Conservation (phyloP, 2,113 vertebrate species). For the Paradisaea rubra region DNA sequence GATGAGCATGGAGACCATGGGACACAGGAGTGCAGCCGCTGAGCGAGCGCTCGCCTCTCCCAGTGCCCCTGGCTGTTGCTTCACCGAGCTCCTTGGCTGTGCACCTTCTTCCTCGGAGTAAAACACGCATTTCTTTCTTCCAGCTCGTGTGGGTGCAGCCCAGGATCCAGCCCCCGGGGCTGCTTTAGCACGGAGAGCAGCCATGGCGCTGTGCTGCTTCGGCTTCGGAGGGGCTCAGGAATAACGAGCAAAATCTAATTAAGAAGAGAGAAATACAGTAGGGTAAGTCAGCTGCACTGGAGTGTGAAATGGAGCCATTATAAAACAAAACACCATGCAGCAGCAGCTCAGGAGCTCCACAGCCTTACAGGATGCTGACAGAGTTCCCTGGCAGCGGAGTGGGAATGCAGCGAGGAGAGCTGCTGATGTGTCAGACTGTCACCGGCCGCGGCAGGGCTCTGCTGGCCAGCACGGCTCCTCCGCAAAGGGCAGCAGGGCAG, state of each 20-base stretch:
- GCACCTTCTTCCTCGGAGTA: background rate
- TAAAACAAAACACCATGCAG: background rate
- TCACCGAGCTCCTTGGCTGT: background rate
- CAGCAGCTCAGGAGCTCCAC: background rate
- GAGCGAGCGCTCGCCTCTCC: rapidly evolving
- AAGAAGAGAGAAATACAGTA: constrained; percentile 18
- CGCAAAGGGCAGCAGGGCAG: background rate
- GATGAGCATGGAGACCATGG: background rate
- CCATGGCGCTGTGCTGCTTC: rapidly evolving
- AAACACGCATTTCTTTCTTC: background rate
- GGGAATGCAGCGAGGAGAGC: rapidly evolving
- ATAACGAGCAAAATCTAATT: constrained; percentile 19
- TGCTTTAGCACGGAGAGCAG: background rate
- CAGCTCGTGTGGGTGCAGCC: background rate
- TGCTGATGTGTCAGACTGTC: background rate
- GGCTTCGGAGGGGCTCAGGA: background rate
- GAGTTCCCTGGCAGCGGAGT: background rate
- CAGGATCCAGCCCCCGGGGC: background rate
- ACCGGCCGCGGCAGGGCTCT: background rate
- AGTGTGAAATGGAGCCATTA: constrained; percentile 44
- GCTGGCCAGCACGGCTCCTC: background rate
- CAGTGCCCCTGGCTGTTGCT: background rate
- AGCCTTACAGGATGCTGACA: background rate
- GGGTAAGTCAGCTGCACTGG: constrained; percentile 5
- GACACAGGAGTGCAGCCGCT: rapidly evolving